phyloP scores from a whole-genome alignment of 2,797 vertebrate species.

The Poecilia wingei region DNA sequence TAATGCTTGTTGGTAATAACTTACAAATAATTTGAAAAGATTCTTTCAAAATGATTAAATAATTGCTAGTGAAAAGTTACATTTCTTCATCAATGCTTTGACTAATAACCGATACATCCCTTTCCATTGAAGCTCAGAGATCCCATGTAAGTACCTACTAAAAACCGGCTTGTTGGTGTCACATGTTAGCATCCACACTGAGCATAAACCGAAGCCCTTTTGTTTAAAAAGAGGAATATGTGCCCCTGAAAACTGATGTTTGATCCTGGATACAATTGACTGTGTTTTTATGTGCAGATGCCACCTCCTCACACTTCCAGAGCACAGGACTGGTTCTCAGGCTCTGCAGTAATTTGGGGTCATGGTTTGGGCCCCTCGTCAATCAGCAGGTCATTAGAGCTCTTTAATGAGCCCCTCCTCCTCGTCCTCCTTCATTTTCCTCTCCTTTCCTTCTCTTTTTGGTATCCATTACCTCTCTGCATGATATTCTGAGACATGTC shows the following conservation, averaged over 20 bases:
- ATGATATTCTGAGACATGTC: constrained; percentile 28
- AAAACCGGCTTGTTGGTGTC: background rate
- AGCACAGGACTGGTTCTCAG: constrained; percentile 74
- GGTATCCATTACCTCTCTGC: constrained; percentile 25
- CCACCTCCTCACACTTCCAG: constrained; percentile 33
- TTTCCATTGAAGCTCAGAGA: background rate
- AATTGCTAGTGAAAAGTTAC: background rate
- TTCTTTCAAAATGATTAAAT: background rate
- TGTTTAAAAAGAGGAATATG: background rate
- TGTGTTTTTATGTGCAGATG: constrained; percentile 26
- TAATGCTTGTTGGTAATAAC: background rate
- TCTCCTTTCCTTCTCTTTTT: constrained; percentile 14
- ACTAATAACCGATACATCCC: background rate
- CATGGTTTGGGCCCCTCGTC: constrained; percentile 80
- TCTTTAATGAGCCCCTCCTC: constrained; percentile 74
- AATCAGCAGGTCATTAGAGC: constrained; percentile 83
- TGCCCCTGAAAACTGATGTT: constrained; percentile 15
- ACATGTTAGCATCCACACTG: background rate
- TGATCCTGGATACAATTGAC: background rate
- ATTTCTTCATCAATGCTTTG: background rate
- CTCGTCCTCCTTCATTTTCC: constrained; percentile 27
- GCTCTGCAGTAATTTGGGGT: constrained; percentile 80
- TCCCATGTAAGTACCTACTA: background rate
- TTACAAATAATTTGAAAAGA: background rate
- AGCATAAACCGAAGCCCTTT: background rate